Evolutionary conservation across 2,888 invertebrate species (phyloP).

Genomic region (Argyresthia goedartella): DNA sequence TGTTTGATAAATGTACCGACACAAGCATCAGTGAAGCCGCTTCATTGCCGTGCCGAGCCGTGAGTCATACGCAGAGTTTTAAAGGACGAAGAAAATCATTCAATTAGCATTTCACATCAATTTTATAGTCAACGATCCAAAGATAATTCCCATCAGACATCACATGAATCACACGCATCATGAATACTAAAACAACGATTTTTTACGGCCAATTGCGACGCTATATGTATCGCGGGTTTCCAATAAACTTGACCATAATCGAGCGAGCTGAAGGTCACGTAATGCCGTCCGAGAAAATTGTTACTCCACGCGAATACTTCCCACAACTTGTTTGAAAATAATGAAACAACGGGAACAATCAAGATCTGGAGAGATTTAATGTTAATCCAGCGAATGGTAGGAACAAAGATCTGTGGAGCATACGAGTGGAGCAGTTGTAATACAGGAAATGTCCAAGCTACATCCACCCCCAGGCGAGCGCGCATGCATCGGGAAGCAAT

Average conservation of each 20-base stretch:
- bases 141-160: not conserved
- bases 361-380: slow-evolving; percentile 50
- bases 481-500: slow-evolving; percentile 56
- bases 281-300: not conserved
- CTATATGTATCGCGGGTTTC: not conserved
- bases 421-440: slow-evolving; percentile 31
- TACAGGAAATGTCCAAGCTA: slow-evolving; percentile 60
- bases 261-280: not conserved
- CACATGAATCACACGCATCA: not conserved
- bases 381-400: slow-evolving; percentile 50
- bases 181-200: too few species aligned
- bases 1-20: slow-evolving; percentile 1
- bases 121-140: not conserved
- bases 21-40: slow-evolving; percentile 1
- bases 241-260: not conserved
- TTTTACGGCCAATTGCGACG: too few species aligned
- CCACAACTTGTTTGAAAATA: not conserved
- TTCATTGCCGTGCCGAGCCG: not conserved
- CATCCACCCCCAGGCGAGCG: slow-evolving; percentile 58
- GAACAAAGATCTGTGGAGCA: slow-evolving; percentile 44
- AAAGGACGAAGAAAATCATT: not conserved
- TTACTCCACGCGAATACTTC: not conserved
- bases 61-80: not conserved
- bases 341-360: slow-evolving; percentile 32
- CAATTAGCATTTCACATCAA: slow-evolving; percentile 3